Evolutionary conservation across 2,113 vertebrate species (phyloP), one percentile per base, ranked within the genome.

Genomic region (Ceuthmochares aereus): DNA sequence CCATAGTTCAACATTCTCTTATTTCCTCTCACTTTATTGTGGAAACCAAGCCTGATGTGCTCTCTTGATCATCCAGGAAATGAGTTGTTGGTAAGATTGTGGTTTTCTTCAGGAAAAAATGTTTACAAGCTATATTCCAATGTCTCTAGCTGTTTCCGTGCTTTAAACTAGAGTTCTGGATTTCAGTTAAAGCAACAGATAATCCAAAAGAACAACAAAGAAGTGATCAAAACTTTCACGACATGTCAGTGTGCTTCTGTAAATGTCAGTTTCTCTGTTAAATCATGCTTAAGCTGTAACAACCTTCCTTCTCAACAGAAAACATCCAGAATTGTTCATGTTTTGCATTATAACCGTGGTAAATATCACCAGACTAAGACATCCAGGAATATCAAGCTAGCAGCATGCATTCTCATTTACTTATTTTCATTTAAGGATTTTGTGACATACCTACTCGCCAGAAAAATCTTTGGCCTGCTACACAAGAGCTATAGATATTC

Each of bases 311-410:
- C 79, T 74, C 68, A 81, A 76, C 43, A 89, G 66, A 88, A 83
- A 75, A 52, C 60, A 70, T 26, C 72, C 64, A 51, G 40, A 84
- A 14, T 40, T 69, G 27, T 36, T 87, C 62, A 40, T n/a, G 25
- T 81, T 77, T 86, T 92, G 52, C 49, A 75, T 64, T 84, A 51
- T 40, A 84, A 75, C 72, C 66, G 83, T 52, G 56, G 64, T 43
- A 96, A 96, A 88, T 84, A 88, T 66, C 80, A 89, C 36, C 37
- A 78, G 68, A 72, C 16, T 75, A 54, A 72, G 54, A 92, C 92
- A 90, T n/a, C 14, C 32, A 60, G 86, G 68, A 86, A 63, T 51
- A 81, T 16, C 68, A 67, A 81, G 20, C 34, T 80, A 47, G 29
- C 20, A 88, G 60, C 16, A 96, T 20, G 72, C 36, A 81, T 6